These are phyloP conservation scores for Streptopelia turtur DNA, from an alignment of 2,797 vertebrate genomes.

Conservation along the genomic window DNA sequence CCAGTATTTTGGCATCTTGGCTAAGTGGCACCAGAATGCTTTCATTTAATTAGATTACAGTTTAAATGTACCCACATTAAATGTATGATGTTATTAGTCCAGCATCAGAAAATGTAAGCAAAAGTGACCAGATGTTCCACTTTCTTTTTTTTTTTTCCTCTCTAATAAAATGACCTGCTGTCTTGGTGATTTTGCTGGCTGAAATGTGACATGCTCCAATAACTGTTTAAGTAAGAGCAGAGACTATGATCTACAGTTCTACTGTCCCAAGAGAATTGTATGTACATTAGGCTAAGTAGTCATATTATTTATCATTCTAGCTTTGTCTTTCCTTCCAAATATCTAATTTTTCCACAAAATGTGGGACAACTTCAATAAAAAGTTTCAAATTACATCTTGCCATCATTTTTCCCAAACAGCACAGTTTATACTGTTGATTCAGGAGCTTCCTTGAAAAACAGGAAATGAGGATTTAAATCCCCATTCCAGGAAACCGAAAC, in stretches of 20 bases:
- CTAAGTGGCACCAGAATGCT: background rate
- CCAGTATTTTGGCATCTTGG: background rate
- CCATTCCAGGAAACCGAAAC: background rate
- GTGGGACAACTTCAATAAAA: background rate
- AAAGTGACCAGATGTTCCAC: slow-evolving; percentile 51
- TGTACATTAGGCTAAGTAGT: background rate
- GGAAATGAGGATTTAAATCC: background rate
- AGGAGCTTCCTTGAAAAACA: background rate
- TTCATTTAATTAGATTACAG: slow-evolving; percentile 15
- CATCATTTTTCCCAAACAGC: background rate
- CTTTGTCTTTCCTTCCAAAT: background rate
- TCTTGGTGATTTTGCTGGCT: background rate
- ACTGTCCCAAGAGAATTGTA: background rate
- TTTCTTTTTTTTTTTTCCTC: background rate
- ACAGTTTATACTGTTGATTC: background rate
- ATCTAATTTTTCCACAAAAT: background rate
- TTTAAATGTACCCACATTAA: background rate
- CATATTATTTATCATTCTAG: background rate
- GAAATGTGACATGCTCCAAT: slow-evolving; percentile 2
- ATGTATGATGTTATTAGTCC: background rate
- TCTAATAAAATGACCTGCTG: slow-evolving; percentile 52
- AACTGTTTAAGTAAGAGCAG: background rate
- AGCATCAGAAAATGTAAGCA: background rate
- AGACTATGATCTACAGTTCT: background rate
- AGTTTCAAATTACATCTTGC: background rate